Conservation (phyloP, 92 coral and sea anemone species). For the Diadumene lineata region DNA sequence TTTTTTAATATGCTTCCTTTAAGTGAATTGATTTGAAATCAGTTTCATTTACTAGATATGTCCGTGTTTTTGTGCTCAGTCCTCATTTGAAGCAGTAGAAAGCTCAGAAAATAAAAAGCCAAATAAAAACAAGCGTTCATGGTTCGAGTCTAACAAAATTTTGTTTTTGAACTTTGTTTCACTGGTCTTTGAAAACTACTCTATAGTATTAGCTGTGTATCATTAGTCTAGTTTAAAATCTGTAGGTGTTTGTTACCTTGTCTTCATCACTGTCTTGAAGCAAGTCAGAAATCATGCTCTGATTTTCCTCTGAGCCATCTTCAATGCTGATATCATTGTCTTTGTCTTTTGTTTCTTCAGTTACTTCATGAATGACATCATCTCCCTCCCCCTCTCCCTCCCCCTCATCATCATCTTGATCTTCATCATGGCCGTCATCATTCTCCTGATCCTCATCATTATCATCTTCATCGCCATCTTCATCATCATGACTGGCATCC, state of each 20-base stretch:
- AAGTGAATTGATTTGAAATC: too few relatives aligned
- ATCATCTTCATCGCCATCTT: not conserved
- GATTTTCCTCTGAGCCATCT: conserved; percentile 6
- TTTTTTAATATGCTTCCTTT: too few relatives aligned
- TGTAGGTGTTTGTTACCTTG: not conserved
- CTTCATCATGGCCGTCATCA: not conserved
- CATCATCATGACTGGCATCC: conserved; percentile 1
- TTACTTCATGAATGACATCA: not conserved
- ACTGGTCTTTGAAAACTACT: too few relatives aligned
- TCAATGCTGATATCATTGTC: conserved; percentile 16
- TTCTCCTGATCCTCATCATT: conserved; percentile 11
- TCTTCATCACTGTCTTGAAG: conserved; percentile 2
- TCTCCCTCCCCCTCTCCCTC: not conserved
- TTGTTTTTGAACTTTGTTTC: too few relatives aligned
- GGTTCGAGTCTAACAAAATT: too few relatives aligned
- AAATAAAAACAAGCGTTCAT: too few relatives aligned
- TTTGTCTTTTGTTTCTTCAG: not conserved
- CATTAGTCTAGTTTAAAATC: not conserved
- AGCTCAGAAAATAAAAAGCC: too few relatives aligned
- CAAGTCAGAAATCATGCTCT: conserved; percentile 12
- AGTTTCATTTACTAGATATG: too few relatives aligned
- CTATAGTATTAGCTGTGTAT: too few relatives aligned
- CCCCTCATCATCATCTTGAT: conserved; percentile 4
- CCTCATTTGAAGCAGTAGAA: too few relatives aligned
- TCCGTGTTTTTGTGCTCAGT: too few relatives aligned